Evolutionary conservation across 2,797 vertebrate species (phyloP).

Genomic region (Muscicapa striata): DNA sequence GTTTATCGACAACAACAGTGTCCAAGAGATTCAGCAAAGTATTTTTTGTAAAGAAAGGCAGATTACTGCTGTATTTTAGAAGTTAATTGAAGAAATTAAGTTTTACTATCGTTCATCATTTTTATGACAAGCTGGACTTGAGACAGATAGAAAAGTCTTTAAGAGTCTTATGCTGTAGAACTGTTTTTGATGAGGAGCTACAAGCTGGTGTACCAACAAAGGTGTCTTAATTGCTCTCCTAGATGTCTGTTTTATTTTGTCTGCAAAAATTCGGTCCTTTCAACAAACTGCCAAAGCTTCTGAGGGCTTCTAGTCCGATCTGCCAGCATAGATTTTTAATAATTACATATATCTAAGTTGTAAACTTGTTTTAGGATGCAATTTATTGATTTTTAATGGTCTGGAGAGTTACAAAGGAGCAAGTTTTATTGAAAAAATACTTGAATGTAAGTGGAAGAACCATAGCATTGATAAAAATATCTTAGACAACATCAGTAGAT

Average conservation of each 20-base stretch:
- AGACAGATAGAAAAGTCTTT: neutral
- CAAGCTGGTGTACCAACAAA: neutral
- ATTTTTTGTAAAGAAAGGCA: neutral
- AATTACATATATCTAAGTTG: neutral
- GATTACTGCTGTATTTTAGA: neutral
- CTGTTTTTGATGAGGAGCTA: fast-evolving
- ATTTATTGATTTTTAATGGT: neutral
- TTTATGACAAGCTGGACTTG: neutral
- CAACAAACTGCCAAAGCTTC: neutral
- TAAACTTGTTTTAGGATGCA: neutral
- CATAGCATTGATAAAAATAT: neutral
- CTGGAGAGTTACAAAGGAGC: neutral
- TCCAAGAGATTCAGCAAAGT: neutral
- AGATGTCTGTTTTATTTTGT: neutral
- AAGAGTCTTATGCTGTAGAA: neutral
- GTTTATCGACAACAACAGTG: neutral
- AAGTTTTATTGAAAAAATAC: neutral
- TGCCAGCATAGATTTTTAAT: neutral
- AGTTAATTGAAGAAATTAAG: neutral
- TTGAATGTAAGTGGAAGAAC: neutral
- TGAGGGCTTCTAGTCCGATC: neutral
- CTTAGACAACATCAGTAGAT: neutral
- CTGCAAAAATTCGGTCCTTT: neutral
- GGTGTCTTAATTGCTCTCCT: neutral
- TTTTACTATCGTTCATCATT: neutral